Conservation (phyloP, 2,888 invertebrate genomes). For the Chrysopilus asiliformis region DNA sequence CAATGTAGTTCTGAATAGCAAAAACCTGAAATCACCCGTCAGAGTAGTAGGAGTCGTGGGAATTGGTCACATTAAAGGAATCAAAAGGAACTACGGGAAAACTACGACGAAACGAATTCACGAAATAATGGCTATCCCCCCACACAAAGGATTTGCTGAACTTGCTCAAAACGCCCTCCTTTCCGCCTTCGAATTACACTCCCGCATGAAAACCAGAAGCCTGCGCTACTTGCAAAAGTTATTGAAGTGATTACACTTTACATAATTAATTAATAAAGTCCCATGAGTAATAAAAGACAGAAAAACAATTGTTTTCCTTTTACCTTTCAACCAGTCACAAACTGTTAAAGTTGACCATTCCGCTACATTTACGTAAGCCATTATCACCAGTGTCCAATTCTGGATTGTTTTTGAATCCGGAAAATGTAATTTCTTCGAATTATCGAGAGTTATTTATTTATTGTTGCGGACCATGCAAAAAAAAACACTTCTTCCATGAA, state of each 20-base stretch:
- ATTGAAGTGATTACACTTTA: too few relatives aligned
- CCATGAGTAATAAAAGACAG: too few relatives aligned
- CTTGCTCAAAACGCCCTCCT: neutral
- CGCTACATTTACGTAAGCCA: conserved; percentile 74
- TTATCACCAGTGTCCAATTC: conserved; percentile 23
- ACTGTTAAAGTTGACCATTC: conserved; percentile 87
- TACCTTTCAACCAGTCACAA: conserved; percentile 81
- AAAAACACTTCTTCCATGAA: too few relatives aligned
- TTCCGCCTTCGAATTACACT: neutral
- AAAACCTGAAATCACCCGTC: conserved; percentile 29
- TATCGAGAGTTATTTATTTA: too few relatives aligned
- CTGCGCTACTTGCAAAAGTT: too few relatives aligned
- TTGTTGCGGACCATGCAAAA: too few relatives aligned
- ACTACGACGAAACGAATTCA: conserved; percentile 13
- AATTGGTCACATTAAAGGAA: conserved; percentile 78
- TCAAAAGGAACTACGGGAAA: conserved; percentile 14
- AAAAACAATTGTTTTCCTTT: neutral
- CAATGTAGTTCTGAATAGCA: conserved; percentile 15
- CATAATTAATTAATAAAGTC: too few relatives aligned
- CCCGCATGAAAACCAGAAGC: neutral
- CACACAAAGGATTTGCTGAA: too few relatives aligned
- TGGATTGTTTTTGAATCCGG: too few relatives aligned
- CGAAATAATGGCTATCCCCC: conserved; percentile 14
- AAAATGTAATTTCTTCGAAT: too few relatives aligned
- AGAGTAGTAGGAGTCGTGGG: conserved; percentile 87